These are phyloP conservation scores for Geophilus truncorum DNA, from an alignment of 2,888 invertebrate species.

Conservation along the genomic window DNA sequence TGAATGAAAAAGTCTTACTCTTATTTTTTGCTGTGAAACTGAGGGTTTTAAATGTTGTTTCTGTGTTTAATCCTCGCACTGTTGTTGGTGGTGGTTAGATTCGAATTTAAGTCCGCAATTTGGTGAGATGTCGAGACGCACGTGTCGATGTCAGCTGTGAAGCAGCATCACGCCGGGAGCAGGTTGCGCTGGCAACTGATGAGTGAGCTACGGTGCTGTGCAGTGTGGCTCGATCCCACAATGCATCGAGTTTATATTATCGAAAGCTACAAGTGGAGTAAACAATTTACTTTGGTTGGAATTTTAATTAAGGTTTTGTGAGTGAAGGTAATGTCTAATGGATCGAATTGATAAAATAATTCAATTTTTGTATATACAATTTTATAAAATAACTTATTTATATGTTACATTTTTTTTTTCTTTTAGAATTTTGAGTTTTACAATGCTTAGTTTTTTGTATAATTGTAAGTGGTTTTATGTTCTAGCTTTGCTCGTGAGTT, in stretches of 20 bases:
- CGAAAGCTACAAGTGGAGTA: neutral
- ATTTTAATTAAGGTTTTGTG: no score
- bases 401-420: no score
- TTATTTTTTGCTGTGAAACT: neutral
- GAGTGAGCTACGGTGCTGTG: neutral
- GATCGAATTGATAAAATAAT: no score
- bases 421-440: no score
- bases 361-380: no score
- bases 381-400: no score
- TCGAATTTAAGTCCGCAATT: neutral
- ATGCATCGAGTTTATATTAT: neutral
- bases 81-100: neutral
- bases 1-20: neutral
- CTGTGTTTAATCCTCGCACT: neutral
- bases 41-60: neutral
- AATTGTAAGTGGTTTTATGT: no score
- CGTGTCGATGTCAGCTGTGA: neutral
- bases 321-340: no score
- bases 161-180: neutral
- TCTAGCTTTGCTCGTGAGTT: no score
- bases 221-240: neutral
- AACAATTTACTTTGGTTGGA: no score
- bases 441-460: no score
- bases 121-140: neutral
- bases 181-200: neutral